Percentiles rank a stretch among this genome's conserved stretches.
Conservation (phyloP, 1,140 invertebrate genomes). For the Drosophila busckii region DNA sequence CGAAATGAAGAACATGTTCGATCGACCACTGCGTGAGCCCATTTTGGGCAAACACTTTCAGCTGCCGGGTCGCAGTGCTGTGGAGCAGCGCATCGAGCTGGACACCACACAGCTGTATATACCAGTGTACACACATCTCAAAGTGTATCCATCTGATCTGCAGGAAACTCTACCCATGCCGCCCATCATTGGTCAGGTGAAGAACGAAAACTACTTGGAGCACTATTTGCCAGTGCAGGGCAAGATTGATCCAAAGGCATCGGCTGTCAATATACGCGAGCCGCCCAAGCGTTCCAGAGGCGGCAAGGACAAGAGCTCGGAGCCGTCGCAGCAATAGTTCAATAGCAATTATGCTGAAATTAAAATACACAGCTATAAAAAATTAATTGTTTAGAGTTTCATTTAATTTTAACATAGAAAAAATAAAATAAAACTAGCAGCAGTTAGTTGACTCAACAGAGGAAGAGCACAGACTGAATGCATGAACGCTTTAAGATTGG, state of each 20-base stretch:
- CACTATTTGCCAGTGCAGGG: conserved; percentile 42
- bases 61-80: conserved; percentile 73
- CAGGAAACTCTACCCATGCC: conserved; percentile 80
- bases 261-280: conserved; percentile 31
- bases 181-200: conserved; percentile 75
- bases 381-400: too few relatives aligned
- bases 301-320: background rate
- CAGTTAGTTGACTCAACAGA: too few relatives aligned
- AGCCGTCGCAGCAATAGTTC: too few relatives aligned
- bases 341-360: too few relatives aligned
- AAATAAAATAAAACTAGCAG: too few relatives aligned
- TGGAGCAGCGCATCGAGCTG: conserved; percentile 75
- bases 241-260: conserved; percentile 22
- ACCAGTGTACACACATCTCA: conserved; percentile 81
- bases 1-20: conserved; percentile 78
- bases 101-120: conserved; percentile 81
- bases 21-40: conserved; percentile 77
- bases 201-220: conserved; percentile 46
- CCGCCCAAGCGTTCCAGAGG: background rate
- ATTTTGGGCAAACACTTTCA: conserved; percentile 79
- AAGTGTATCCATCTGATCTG: conserved; percentile 79
- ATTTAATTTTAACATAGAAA: too few relatives aligned
- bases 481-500: too few relatives aligned
- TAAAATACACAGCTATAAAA: too few relatives aligned
- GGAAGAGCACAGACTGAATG: too few relatives aligned